These are phyloP conservation scores for Hypsopygia costalis DNA, from an alignment of 2,888 invertebrate genomes.

Conservation along the genomic window DNA sequence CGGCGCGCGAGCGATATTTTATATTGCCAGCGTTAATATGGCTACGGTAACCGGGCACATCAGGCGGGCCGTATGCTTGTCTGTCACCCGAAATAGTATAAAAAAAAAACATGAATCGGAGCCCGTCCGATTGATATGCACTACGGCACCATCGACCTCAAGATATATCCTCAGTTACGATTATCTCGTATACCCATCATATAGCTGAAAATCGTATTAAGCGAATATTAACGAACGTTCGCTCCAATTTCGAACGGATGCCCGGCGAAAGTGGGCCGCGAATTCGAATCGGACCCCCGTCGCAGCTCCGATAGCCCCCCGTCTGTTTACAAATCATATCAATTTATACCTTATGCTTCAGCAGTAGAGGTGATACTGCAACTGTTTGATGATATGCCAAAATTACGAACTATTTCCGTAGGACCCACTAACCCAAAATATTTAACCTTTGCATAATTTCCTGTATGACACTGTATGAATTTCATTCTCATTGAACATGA, in stretches of 20 bases:
- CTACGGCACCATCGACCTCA: too few species aligned
- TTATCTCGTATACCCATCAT: neutral
- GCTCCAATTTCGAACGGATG: constrained; percentile 51
- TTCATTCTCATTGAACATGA: neutral
- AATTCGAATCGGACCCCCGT: constrained; percentile 25
- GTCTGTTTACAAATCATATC: neutral
- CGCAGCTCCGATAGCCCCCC: constrained; percentile 15
- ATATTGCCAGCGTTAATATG: too few species aligned
- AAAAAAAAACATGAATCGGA: too few species aligned
- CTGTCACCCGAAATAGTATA: too few species aligned
- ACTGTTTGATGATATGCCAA: neutral
- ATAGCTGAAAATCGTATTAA: constrained; percentile 46
- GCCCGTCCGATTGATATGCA: too few species aligned
- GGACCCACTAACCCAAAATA: constrained; percentile 17
- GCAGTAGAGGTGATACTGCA: constrained; percentile 5
- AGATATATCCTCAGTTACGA: constrained; percentile 3
- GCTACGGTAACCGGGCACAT: too few species aligned
- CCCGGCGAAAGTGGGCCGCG: constrained; percentile 47
- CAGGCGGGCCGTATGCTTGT: too few species aligned
- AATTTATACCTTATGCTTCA: constrained; percentile 2
- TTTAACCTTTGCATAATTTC: constrained; percentile 23
- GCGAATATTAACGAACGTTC: constrained; percentile 46
- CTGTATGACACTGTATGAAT: constrained; percentile 2
- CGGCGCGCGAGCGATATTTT: too few species aligned
- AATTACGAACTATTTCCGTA: constrained; percentile 4